phyloP scores from a whole-genome alignment of 35 echinoderm and acorn worm species.

The Ptychodera flava region DNA sequence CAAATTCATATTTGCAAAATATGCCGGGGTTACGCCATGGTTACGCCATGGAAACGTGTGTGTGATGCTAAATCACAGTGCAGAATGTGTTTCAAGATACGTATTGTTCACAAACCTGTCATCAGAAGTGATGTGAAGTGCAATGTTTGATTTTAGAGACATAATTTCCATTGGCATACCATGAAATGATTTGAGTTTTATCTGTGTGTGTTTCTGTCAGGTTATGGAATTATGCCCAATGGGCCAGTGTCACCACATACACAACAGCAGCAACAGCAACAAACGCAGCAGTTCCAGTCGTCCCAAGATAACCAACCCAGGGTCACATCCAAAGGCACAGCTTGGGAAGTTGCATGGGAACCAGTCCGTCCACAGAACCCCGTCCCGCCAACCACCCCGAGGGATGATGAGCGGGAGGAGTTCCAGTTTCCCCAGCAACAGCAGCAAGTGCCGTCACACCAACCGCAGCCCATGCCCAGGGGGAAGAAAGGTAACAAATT shows the following conservation, averaged over 20 bases:
- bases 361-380: background rate
- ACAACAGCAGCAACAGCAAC: background rate
- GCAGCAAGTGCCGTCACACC: background rate
- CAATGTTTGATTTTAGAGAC: too few species aligned
- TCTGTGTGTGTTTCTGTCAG: background rate
- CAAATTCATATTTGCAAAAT: too few species aligned
- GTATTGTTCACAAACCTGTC: too few species aligned
- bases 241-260: background rate
- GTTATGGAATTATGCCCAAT: background rate
- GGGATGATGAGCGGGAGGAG: background rate
- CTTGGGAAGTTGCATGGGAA: background rate
- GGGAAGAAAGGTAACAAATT: background rate
- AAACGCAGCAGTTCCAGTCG: background rate
- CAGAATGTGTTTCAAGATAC: too few species aligned
- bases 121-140: too few species aligned
- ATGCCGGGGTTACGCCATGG: too few species aligned
- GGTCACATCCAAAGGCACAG: background rate
- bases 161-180: too few species aligned
- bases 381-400: background rate
- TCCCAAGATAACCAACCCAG: background rate
- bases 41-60: too few species aligned
- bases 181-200: too few species aligned
- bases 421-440: background rate
- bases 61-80: too few species aligned
- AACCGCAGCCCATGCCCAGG: background rate